A percentile compares a stretch with the other conserved stretches of the same genome.
Conservation (phyloP, 2,797 vertebrate species). For the Phylloscopus collybita region DNA sequence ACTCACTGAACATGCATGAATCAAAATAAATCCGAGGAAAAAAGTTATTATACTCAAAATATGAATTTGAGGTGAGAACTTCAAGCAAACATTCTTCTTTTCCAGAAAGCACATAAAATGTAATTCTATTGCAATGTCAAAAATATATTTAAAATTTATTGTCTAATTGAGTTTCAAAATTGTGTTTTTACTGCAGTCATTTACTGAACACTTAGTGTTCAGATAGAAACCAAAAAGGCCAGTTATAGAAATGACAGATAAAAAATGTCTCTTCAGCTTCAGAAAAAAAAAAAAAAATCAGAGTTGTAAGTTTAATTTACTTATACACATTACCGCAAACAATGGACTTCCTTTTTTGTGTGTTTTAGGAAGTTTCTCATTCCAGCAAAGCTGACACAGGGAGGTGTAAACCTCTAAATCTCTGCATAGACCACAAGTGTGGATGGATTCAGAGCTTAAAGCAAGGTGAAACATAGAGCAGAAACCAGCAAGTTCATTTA, state of each 20-base stretch:
- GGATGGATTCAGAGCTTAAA: neutral
- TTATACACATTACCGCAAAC: neutral
- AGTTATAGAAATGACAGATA: neutral
- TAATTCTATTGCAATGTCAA: neutral
- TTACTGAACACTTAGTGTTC: neutral
- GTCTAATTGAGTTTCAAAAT: neutral
- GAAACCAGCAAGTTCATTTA: neutral
- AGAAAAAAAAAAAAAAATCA: neutral
- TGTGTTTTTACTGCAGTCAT: neutral
- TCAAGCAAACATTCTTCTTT: neutral
- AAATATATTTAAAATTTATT: neutral
- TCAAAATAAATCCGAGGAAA: neutral
- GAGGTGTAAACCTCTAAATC: neutral
- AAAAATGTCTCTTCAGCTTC: neutral
- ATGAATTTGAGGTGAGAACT: neutral
- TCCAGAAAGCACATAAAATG: neutral
- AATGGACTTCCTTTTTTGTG: neutral
- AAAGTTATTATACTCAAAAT: neutral
- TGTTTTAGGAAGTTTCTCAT: neutral
- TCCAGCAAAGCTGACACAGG: neutral
- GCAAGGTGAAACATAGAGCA: neutral
- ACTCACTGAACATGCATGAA: neutral
- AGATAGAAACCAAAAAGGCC: neutral
- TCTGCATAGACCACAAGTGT: neutral
- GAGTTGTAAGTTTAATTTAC: slow-evolving; percentile 50